Evolutionary conservation across 2,113 vertebrate genomes (phyloP), one percentile per base, ranked within the genome.

Genomic region (Macrotus californicus): DNA sequence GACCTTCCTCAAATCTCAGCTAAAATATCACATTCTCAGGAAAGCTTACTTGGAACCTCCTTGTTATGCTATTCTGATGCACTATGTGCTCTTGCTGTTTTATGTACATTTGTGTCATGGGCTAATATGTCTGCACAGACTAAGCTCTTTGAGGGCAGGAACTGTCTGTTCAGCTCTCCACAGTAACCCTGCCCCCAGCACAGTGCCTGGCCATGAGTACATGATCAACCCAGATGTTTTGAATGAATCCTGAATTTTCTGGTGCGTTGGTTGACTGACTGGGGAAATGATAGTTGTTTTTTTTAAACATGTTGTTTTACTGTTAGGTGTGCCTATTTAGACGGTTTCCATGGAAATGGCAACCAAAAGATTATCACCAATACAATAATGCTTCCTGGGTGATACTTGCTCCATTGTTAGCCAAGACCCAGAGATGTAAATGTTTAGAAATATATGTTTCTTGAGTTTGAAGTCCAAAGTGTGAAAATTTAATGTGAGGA

Each of bases 161-260:
- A 34, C 83, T 94, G 9, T 76, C 88, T 76, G 15, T 67, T 22
- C 76, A 73, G 10, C 54, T 72, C 31, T 59, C 34, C 59, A 12
- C 11, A 46, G 59, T 86, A 76, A 86, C 67, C 66, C 24, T 83
- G 8, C 76, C 70, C 76, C 46, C 43, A 61, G 31, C 56, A 24
- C 36, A 36, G 84, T 77, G 56, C 46, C 26, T 67, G 50, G 59
- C 43, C 43, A 26, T n/a, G 7, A 77, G 50, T 22, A 5, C 83
- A 16, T 76, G 39, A 92, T 41, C 54, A 82, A 48, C 48, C 29
- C 69, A 84, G 39, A 46, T 92, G 90, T 76, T 93, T 79, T 89
- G 86, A 92, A 36, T 92, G 92, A 90, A 31, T 86, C 73, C 16
- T 89, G 41, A 83, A 54, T 86, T 95, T 93, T 94, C 73, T 89